Conservation (phyloP, 2,797 vertebrate species). For the Pachyuromys duprasi region DNA sequence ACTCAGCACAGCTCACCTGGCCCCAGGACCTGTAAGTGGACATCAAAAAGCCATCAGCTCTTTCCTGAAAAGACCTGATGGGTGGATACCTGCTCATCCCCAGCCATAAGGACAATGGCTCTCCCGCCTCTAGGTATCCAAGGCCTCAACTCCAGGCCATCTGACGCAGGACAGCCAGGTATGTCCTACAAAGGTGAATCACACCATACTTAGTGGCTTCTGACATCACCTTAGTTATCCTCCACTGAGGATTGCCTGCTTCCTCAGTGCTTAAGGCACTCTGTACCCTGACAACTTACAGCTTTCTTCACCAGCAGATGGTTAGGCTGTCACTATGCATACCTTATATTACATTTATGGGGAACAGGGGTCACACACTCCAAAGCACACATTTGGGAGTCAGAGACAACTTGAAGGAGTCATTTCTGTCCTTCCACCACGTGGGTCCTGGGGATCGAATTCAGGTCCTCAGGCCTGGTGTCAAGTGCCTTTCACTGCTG, state of each 20-base stretch:
- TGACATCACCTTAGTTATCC: not conserved
- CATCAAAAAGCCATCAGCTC: not conserved
- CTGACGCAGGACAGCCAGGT: not conserved
- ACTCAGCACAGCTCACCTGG: not conserved
- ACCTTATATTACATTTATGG: not conserved
- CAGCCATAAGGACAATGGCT: not conserved
- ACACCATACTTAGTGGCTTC: accelerated
- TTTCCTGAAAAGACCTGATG: not conserved
- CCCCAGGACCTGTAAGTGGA: not conserved
- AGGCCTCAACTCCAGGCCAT: not conserved
- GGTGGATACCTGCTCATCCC: not conserved
- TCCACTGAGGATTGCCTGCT: not conserved
- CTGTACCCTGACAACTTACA: not conserved
- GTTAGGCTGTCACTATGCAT: not conserved
- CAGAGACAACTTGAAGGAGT: not conserved
- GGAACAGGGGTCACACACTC: not conserved
- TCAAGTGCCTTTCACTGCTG: not conserved
- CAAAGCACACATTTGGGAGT: not conserved
- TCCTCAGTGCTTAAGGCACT: not conserved
- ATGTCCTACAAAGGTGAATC: not conserved
- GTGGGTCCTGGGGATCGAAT: not conserved
- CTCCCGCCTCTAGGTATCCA: not conserved
- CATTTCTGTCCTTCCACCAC: not conserved
- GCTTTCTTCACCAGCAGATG: not conserved
- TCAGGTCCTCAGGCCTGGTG: not conserved